These are phyloP conservation scores for Hoplias malabaricus DNA, from an alignment of 2,113 vertebrate genomes.

Conservation along the genomic window DNA sequence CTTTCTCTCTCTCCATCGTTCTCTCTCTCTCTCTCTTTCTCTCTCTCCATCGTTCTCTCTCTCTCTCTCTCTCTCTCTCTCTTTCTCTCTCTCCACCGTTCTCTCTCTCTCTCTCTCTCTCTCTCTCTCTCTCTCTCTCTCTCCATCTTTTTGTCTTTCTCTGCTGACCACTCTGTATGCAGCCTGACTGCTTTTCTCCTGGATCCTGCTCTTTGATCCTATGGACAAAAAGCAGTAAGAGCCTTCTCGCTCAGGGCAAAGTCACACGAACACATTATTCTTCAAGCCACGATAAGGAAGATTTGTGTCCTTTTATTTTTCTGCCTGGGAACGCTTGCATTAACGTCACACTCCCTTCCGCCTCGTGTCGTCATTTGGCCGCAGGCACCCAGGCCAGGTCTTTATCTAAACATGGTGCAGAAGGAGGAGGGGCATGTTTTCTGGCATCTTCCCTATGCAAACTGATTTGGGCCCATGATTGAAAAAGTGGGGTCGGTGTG, in stretches of 20 bases:
- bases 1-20: conserved; percentile 25
- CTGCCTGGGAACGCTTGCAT: conserved; percentile 21
- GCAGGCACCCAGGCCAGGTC: conserved; percentile 17
- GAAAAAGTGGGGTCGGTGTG: neutral
- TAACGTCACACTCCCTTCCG: conserved; percentile 15
- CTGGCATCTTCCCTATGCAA: neutral
- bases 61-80: neutral
- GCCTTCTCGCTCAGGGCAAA: conserved; percentile 35
- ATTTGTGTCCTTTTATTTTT: conserved; percentile 30
- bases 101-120: neutral
- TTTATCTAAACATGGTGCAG: conserved; percentile 37
- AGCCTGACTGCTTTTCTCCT: conserved; percentile 30
- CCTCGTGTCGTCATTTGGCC: neutral
- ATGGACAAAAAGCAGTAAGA: conserved; percentile 20
- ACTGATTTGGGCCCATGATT: neutral
- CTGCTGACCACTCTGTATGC: conserved; percentile 31
- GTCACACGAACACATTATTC: conserved; percentile 31
- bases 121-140: neutral
- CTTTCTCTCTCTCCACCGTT: conserved; percentile 31
- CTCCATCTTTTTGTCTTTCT: too few species aligned
- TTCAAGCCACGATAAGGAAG: conserved; percentile 14
- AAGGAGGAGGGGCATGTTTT: neutral
- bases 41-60: neutral
- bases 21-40: neutral
- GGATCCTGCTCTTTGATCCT: conserved; percentile 48